Percentiles rank a stretch among this genome's conserved stretches.
Conservation (phyloP, 2,113 vertebrate species). For the Desmodus rotundus region DNA sequence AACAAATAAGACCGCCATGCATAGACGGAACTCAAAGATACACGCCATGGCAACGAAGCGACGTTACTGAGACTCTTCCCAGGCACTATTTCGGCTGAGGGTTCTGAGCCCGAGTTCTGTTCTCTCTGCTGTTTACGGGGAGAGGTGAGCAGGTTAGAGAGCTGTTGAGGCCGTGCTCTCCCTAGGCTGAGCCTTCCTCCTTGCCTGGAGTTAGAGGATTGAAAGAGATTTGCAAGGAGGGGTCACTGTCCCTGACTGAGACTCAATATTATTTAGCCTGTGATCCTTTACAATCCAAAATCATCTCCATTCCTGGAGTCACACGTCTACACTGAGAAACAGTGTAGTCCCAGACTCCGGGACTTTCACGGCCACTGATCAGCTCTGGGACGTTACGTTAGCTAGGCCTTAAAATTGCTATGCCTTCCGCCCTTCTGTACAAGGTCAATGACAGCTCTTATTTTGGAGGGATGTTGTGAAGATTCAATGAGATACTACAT, state of each 20-base stretch:
- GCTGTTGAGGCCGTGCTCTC: background rate
- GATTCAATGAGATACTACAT: background rate
- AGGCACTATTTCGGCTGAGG: background rate
- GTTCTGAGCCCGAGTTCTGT: background rate
- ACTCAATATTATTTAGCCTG: background rate
- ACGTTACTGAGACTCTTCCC: too few species aligned
- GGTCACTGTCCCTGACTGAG: background rate
- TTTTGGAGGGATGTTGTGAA: background rate
- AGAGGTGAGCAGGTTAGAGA: background rate
- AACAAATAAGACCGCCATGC: background rate
- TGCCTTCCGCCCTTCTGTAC: background rate
- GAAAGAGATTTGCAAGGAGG: background rate
- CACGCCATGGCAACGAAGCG: background rate
- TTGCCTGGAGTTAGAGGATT: background rate
- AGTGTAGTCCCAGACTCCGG: background rate
- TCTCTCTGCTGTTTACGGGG: too few species aligned
- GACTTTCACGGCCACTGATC: fast-evolving
- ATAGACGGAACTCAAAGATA: background rate
- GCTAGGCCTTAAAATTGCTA: fast-evolving
- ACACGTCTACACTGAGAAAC: background rate
- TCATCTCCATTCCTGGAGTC: background rate
- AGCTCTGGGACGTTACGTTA: background rate
- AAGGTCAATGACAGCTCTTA: background rate
- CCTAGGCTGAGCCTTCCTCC: background rate
- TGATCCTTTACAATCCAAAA: background rate